Base-by-base conservation (phyloP, 2,888 invertebrate species). In the Fabriciana adippe region DNA sequence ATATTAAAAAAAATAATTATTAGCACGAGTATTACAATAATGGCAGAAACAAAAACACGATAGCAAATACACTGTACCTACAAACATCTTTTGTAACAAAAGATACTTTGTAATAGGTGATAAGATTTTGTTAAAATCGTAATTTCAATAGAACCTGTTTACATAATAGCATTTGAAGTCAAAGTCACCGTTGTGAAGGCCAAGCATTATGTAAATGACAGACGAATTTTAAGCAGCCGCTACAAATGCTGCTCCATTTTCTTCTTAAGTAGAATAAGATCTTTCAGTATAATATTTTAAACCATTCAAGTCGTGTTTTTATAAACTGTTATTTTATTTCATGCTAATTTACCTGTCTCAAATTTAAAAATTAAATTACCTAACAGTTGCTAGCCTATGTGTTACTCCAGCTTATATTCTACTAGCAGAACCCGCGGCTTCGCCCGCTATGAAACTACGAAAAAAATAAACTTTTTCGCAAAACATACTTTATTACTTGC, bases 171-270 rank as follows among this genome's bases (percentile, higher is more conserved):
- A 53, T 54, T 63, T 26, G 41, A 16, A 55, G 54, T 54, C 47
- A 50, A 53, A 54, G 54, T 54, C n/a, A 45, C 45, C 45, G 47
- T 50, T 54, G 41, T 15, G 54, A 63, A 63, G 54, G 54, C 63
- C 54, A 63, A 54, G 63, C 18, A 63, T 47, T 63, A 53, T 54
- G 63, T 54, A 63, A 54, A 63, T 63, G 62, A 54, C 62, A 54
- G 13, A 45, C 45, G 45, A 54, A 54, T 63, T 54, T 54, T 16
- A 16, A 54, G 26, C 54, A 63, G 54, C 62, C 41, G 62, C 62
- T 63, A 63, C 62, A 63, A 62, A 62, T 61, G 51, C 6, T 50
- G 16, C 50, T 16, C 31, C 51, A 61, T 61, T 61, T 51, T 61
- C 51, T 61, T 50, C 51, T 61, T 18, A 61, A 61, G 15, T 51